Evolutionary conservation across 2,888 invertebrate species (phyloP), one percentile per base, ranked within the genome.

Genomic region (Xylophagus ater): DNA sequence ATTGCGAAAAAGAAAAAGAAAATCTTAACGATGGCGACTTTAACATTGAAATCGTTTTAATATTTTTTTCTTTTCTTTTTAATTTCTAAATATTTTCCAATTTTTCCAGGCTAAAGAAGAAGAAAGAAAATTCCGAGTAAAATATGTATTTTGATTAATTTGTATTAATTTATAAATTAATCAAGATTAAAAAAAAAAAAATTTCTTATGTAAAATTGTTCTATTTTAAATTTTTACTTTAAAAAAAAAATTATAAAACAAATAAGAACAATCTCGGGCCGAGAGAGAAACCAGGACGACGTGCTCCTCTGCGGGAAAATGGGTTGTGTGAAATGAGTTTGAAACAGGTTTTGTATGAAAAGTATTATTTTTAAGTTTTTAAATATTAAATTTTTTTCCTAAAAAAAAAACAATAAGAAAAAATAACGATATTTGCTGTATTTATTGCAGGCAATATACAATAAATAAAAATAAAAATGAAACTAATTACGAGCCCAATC

Each of bases 111-210:
- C 30, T 15, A 9, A 10, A 14, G 12, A 17, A 30, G 12, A 30
- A 17, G 4, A 10, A 13, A 8, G 5, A 13, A 6, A 17, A 10
- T 17, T 13, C 14, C 29, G 18, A 21, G 10, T 4, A 29, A n/a
- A 28, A 12, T 21, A 17, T 26, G 26, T 19, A 34, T 38, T 43
- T 38, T 41, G 44, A 39, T 44, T 44, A 44, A 44, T 44, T 44
- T 44, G 35, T 41, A 41, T 39, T 17, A 23, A 13, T 44, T 44
- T 44, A 44, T 41, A 28, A 41, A 32, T 44, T 44, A 41, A 44
- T 44, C 41, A 44, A 41, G 39, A 29, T 32, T 32, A 31, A 26
- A 29, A 10, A 13, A 12, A 26, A 26, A 26, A 10, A 8, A 6
- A 15, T 4, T 30, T 15, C 12, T n/a, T 12, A 6, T 9, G 12